Base-by-base conservation (phyloP, 2,113 vertebrate species). In the Procavia capensis region DNA sequence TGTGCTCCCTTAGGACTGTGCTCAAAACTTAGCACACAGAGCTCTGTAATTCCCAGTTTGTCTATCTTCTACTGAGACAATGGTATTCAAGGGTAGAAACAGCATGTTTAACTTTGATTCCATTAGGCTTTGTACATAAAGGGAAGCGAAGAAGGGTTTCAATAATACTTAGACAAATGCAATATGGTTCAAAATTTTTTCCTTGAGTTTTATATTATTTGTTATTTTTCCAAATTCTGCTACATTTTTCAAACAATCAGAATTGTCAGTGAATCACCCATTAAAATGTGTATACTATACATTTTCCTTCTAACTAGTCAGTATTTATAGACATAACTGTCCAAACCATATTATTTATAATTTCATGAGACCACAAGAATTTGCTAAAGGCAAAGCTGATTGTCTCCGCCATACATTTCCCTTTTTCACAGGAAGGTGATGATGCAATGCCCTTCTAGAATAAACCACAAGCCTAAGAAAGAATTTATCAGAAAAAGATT, bases 221-320 rank as follows among this genome's bases (percentile, higher is more conserved):
- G 74, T 91, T 86, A 93, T 80, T 92, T 64, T 11, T 50, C 31
- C 45, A 59, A 95, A 89, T 94, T 96, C 86, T 81, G 64, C 43
- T 93, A 83, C 54, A 20, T 45, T 93, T 95, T 96, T 92, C 78
- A 88, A 86, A 13, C 36, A 90, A 96, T 95, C 64, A 85, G 39
- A 87, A 50, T 39, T 90, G 72, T 81, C 82, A 89, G 50, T 34
- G 54, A 94, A 86, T 95, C 43, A 34, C 74, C 41, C 93, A 91
- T 92, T 95, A 95, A 86, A 96, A 95, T 93, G 63, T 88, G 92
- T 95, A 85, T 76, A 14, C 61, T 34, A 83, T 83, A 64, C 83
- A 96, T 94, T 94, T 96, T 93, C 41, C 84, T 95, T 95, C 84
- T 92, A 95, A 95, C 88, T 79, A 83, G 88, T 95, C 79, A 93